These are phyloP conservation scores for Macaria notata DNA, from an alignment of 2,888 invertebrate species.

Conservation along the genomic window DNA sequence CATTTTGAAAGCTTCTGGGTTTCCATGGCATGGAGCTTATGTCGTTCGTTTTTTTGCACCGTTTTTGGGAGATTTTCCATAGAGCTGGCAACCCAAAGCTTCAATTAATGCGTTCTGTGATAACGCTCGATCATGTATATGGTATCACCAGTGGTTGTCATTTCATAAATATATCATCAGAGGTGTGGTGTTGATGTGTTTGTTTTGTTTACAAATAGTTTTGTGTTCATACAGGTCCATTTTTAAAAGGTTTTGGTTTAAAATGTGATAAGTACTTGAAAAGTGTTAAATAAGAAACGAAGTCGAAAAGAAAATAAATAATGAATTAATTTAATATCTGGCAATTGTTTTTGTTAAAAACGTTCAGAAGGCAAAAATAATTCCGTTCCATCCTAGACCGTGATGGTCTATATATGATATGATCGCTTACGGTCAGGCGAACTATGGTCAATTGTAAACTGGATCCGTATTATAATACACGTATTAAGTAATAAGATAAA, in stretches of 20 bases:
- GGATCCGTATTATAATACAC: too few relatives aligned
- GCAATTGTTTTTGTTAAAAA: too few relatives aligned
- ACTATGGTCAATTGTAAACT: too few relatives aligned
- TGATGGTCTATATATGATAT: too few relatives aligned
- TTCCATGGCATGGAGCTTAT: constrained; percentile 63
- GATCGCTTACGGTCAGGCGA: too few relatives aligned
- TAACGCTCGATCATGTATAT: constrained; percentile 3
- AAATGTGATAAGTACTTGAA: too few relatives aligned
- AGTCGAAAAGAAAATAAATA: too few relatives aligned
- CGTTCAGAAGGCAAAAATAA: too few relatives aligned
- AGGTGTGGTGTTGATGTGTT: constrained; percentile 18
- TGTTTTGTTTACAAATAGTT: not conserved
- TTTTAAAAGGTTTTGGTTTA: not conserved
- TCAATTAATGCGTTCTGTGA: constrained; percentile 28
- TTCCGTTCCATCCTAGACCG: too few relatives aligned
- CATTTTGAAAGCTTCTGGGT: constrained; percentile 75
- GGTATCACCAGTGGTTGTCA: constrained; percentile 6
- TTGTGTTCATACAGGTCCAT: not conserved
- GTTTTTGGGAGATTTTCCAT: constrained; percentile 36
- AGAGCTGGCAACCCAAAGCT: constrained; percentile 70
- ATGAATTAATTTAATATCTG: too few relatives aligned
- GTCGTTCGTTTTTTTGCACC: constrained; percentile 34
- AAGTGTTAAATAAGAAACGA: too few relatives aligned
- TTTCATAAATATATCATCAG: constrained; percentile 7
- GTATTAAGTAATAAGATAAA: too few relatives aligned